Conservation (phyloP, 2,888 invertebrate species). For the Cyaniris semiargus region DNA sequence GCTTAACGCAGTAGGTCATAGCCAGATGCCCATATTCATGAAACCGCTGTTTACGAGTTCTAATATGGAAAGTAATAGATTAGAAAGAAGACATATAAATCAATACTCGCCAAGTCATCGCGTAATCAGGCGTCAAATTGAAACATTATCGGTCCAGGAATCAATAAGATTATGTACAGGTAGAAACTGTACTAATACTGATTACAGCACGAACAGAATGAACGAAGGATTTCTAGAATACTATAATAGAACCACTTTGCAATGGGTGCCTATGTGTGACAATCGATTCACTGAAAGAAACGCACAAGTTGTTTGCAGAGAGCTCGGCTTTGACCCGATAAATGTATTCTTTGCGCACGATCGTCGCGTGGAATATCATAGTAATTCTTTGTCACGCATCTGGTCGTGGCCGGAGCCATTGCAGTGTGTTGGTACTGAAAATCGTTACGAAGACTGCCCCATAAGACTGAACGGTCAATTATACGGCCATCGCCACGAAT, state of each 20-base stretch:
- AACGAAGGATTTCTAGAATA: constrained; percentile 96
- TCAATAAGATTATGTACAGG: constrained; percentile 90
- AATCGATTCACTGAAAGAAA: constrained; percentile 96
- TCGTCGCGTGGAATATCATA: constrained; percentile 92
- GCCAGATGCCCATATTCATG: constrained; percentile 89
- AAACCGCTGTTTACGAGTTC: constrained; percentile 75
- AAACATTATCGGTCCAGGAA: constrained; percentile 78
- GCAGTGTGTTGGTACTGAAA: constrained; percentile 89
- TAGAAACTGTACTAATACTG: constrained; percentile 82
- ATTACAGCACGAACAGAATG: constrained; percentile 70
- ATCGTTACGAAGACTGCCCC: constrained; percentile 89
- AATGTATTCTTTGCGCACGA: constrained; percentile 94
- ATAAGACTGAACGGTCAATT: constrained; percentile 94
- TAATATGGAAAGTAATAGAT: constrained; percentile 62
- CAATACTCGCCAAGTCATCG: constrained; percentile 59
- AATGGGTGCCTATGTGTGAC: constrained; percentile 99
- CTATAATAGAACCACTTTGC: constrained; percentile 95
- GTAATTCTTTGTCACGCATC: constrained; percentile 91
- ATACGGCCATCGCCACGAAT: constrained; percentile 91
- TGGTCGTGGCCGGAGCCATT: constrained; percentile 98
- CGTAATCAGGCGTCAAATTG: constrained; percentile 76
- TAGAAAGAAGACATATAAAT: constrained; percentile 64
- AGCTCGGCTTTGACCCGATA: constrained; percentile 93
- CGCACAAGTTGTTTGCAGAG: constrained; percentile 97
- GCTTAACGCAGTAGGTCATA: constrained; percentile 89